Evolutionary conservation across 2,888 invertebrate species (phyloP), one percentile per base, ranked within the genome.

Genomic region (Drosophila nigricruria): DNA sequence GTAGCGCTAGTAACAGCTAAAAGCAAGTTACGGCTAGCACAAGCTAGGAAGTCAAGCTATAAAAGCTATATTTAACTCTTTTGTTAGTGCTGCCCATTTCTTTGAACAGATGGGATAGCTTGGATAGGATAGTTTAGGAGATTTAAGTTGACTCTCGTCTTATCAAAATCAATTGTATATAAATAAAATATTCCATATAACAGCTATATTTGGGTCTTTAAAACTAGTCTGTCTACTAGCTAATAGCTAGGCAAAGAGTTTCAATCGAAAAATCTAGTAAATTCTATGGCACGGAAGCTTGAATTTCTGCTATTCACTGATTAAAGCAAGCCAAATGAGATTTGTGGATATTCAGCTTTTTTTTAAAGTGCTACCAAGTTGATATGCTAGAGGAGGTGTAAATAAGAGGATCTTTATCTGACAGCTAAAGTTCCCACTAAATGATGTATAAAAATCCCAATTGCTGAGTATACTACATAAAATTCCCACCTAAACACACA

Each of bases 1-100:
- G 18, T 38, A 42, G 20, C 23, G 64, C 25, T 34, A 73, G 56
- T 65, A 62, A 36, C 68, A 60, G 52, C 10, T 40, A 30, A 30
- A 23, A 23, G 40, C 47, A 32, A n/a, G 20, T 34, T 30, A 3
- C 25, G 5, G 5, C 25, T 25, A 25, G 25, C 25, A 3, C 14
- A 43, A 14, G 8, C 16, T 47, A 25, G 23, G n/a, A 49, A 32
- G 18, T 20, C 49, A 49, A 14, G 30, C 32, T 9, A 32, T 49
- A 49, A 49, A 32, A 45, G 1, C 30, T 49, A 32, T 18, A 49
- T 49, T 49, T 49, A 49, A 12, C 49, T 30, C 30, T 30, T 49
- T 30, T 49, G 9, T 36, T 12, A 49, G 49, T 30, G 49, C 49
- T 30, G 18, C 49, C 6, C 49, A 30, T 49, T 18, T 49, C 27